Percentiles rank a stretch among this genome's conserved stretches.
These are phyloP conservation scores for Aldabrachelys gigantea DNA, from an alignment of 2,113 vertebrate genomes.

Conservation along the genomic window DNA sequence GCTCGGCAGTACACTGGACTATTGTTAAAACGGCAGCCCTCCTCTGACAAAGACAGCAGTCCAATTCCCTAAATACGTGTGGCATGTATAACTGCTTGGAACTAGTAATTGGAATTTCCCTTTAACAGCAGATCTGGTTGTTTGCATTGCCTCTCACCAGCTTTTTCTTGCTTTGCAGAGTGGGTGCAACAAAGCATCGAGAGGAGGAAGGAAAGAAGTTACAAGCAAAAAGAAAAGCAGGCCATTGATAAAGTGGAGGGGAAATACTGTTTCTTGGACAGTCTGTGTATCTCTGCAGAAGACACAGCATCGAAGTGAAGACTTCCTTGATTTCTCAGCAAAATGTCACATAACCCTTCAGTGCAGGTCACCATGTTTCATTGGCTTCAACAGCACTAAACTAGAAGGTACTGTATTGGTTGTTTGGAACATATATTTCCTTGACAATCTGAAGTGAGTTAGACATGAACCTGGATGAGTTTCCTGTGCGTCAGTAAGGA, in stretches of 20 bases:
- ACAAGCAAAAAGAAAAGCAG: background rate
- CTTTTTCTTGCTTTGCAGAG: background rate
- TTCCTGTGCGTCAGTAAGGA: background rate
- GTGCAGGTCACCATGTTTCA: rapidly evolving
- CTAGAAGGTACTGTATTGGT: background rate
- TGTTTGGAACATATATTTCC: background rate
- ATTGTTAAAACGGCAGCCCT: background rate
- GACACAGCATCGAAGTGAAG: background rate
- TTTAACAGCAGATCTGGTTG: background rate
- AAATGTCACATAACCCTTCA: background rate
- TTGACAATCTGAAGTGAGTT: background rate
- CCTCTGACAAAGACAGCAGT: background rate
- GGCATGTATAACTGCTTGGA: background rate
- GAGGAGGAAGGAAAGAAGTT: background rate
- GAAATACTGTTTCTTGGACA: background rate
- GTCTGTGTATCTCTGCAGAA: background rate
- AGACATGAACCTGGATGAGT: background rate
- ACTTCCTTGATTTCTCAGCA: background rate
- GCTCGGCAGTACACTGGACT: background rate
- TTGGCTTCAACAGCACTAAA: background rate
- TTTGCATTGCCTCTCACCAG: background rate
- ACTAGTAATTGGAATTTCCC: background rate
- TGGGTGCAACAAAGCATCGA: rapidly evolving
- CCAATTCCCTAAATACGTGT: background rate
- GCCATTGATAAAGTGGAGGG: background rate